Evolutionary conservation across 2,888 invertebrate genomes (phyloP).

Genomic region (Chaitophorus viminalis): DNA sequence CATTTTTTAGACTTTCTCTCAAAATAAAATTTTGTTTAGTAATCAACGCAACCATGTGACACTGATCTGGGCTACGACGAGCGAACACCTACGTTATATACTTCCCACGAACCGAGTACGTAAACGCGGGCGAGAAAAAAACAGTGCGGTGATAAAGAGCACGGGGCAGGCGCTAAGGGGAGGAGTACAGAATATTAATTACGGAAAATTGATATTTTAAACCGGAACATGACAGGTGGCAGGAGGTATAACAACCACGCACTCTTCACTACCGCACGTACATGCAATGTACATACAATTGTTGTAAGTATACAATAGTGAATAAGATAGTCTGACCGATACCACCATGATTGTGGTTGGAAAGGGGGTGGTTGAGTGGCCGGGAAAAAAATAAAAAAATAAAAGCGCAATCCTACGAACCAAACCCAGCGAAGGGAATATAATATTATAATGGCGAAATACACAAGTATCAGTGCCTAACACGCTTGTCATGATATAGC

Average conservation of each 20-base stretch:
- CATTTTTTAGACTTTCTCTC: too few relatives aligned
- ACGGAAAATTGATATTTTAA: constrained; percentile 48
- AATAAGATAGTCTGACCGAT: neutral
- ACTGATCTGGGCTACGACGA: neutral
- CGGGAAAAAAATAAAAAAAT: neutral
- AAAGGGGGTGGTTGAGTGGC: neutral
- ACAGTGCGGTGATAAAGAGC: neutral
- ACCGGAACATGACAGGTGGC: constrained; percentile 39
- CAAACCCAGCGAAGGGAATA: neutral
- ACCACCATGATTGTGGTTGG: too few relatives aligned
- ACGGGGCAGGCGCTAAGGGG: neutral
- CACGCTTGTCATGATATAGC: too few relatives aligned
- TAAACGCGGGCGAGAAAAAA: neutral
- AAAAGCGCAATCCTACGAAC: neutral
- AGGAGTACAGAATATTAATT: constrained; percentile 40
- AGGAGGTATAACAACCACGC: neutral
- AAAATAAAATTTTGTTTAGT: too few relatives aligned
- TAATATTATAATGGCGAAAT: neutral
- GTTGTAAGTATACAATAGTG: neutral
- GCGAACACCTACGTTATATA: neutral
- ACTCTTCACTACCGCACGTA: neutral
- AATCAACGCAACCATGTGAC: neutral
- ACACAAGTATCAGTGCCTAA: neutral
- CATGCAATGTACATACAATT: neutral
- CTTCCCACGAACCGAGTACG: constrained; percentile 11